Base-by-base conservation (phyloP, 2,797 vertebrate genomes). In the Stomatorhinus walkeri region DNA sequence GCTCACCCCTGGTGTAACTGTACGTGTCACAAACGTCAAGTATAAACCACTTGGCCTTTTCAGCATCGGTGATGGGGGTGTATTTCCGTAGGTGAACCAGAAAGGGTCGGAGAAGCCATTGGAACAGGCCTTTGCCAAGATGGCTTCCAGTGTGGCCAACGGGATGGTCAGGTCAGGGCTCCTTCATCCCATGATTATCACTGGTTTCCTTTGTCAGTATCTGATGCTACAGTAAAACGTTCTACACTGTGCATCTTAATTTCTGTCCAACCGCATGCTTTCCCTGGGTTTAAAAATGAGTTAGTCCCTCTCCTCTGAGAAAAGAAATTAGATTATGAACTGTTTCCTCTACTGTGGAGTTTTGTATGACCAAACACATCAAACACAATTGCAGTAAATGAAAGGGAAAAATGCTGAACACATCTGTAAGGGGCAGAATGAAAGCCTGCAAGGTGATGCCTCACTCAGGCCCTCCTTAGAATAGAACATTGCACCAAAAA, bases 71-170 rank as follows among this genome's bases (percentile, higher is more conserved):
- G 72, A 81, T 46, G 19, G 16, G 7, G n/a, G 19, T 81, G 36
- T 81, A 6, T 81, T 81, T 81, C 76, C 7, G 16, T 91, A 99
- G 98, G 96, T 99, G 56, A 98, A 99, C 93, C 98, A 99, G 88
- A 98, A 98, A 92, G 98, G 98, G 24, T 98, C 97, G 54, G 98
- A 99, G 92, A 98, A 98, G 89, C 97, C 97, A 1, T 94, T 99
- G 84, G 98, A 98, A 89, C 95, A 97, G 90, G 95, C 96, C 0
- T 99, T 99, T 92, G 94, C 96, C 0, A 97, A 97, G 91, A 97
- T 98, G 97, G 97, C 98, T 88, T 94, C 94, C 89, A 95, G 92
- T 90, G 91, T 98, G 94, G 97, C 94, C 88, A 99, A 97, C n/a
- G 95, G 96, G 90, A 97, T 98, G 97, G 95, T 99, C 94, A 98